Conservation (phyloP, 2,113 vertebrate genomes). For the Orthonyx spaldingii region DNA sequence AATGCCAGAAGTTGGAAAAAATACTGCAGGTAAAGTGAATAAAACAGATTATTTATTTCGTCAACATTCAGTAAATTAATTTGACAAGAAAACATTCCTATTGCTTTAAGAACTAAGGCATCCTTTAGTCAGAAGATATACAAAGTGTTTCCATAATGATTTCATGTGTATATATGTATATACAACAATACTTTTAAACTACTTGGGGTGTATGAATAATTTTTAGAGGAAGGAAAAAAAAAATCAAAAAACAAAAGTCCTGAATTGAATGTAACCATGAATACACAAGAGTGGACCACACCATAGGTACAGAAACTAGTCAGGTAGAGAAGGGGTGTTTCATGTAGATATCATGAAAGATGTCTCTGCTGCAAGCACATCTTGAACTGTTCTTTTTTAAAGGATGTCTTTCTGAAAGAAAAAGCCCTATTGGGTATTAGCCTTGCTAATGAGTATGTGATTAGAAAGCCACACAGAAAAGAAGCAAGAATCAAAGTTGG, state of each 20-base stretch:
- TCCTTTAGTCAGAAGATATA: background rate
- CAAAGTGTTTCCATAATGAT: background rate
- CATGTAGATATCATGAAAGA: background rate
- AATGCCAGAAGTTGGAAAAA: background rate
- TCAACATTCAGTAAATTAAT: background rate
- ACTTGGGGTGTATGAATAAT: background rate
- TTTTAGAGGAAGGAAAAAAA: background rate
- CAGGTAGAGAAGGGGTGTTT: background rate
- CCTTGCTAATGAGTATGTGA: background rate
- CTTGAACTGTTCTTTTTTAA: background rate
- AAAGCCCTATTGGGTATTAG: background rate
- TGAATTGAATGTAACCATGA: background rate
- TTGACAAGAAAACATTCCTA: background rate
- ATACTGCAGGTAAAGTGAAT: background rate
- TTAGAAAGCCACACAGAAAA: background rate
- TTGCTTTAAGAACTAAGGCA: background rate
- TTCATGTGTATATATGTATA: background rate
- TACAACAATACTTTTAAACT: background rate
- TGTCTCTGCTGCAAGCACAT: background rate
- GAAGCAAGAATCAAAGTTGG: background rate
- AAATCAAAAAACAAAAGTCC: background rate
- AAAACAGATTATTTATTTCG: background rate
- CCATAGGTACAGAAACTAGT: background rate
- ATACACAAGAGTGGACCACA: background rate
- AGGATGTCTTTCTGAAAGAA: background rate